A percentile compares a stretch with the other conserved stretches of the same genome.
Conservation (phyloP, 1,140 invertebrate species). For the Holcopasites calliopsidis region DNA sequence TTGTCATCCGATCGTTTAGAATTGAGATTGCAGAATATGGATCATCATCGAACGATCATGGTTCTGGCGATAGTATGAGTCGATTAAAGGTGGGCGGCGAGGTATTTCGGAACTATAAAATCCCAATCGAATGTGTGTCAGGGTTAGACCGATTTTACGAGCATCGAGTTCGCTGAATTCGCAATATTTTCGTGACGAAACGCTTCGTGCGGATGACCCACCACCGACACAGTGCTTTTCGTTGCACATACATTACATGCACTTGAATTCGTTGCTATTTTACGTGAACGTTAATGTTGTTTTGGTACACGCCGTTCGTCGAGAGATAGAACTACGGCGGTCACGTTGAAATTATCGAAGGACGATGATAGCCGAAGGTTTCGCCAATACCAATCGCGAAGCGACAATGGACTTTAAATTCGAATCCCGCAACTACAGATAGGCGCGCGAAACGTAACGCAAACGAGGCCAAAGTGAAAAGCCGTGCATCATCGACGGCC, state of each 20-base stretch:
- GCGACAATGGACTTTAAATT: slow-evolving; percentile 49
- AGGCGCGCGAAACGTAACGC: slow-evolving; percentile 21
- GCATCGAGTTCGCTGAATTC: slow-evolving; percentile 24
- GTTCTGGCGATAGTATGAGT: not conserved
- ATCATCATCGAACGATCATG: not conserved
- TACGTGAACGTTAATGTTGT: not conserved
- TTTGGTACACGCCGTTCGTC: not conserved
- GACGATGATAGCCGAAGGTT: slow-evolving; percentile 29
- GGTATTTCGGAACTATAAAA: not conserved
- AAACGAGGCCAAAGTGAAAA: slow-evolving; percentile 54
- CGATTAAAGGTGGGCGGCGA: not conserved
- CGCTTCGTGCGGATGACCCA: not conserved
- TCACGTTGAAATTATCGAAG: slow-evolving; percentile 19
- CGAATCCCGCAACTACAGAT: slow-evolving; percentile 38
- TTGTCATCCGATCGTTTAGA: not conserved
- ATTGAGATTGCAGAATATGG: not conserved
- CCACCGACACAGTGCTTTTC: not conserved
- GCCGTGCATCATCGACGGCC: slow-evolving; percentile 26
- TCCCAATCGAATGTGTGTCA: slow-evolving; percentile 47
- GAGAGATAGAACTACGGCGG: not conserved
- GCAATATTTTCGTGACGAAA: slow-evolving; percentile 39
- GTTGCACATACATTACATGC: slow-evolving; percentile 2
- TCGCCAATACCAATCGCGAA: slow-evolving; percentile 28
- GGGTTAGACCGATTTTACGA: slow-evolving; percentile 53
- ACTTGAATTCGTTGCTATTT: slow-evolving; percentile 1